Base-by-base conservation (phyloP, 1,140 invertebrate species). In the Olivierus martensii region DNA sequence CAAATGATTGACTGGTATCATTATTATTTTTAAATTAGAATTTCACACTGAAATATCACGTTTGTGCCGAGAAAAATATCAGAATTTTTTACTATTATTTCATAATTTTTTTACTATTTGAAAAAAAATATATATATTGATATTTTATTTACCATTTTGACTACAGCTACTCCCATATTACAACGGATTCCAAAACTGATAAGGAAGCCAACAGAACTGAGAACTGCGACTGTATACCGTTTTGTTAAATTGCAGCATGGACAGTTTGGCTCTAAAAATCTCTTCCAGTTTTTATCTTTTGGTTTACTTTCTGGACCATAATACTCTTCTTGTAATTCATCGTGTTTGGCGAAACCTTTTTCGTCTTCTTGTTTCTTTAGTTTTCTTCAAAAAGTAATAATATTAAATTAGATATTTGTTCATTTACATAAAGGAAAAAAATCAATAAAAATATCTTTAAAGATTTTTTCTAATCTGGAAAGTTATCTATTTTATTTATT, bases 131-230 rank as follows among this genome's bases (percentile, higher is more conserved):
- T n/a, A n/a, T n/a, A n/a, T n/a, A n/a, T n/a, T n/a, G n/a, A n/a
- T n/a, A n/a, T n/a, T 55, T 74, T 63, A 65, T 73, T 74, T 57
- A 71, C 71, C 78, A 79, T 79, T 57, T 79, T 76, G 37, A 95
- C 76, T 65, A 95, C 91, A 14, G 92, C 91, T 66, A 96, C 90
- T 12, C 91, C 88, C 84, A 97, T 87, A 69, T 96, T 97, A 70
- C 87, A 92, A 46, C 93, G 77, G 80, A 93, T 92, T 11, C 88
- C 88, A 64, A 93, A 92, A 62, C 87, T 87, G 63, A 93, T 92
- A 63, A 92, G 77, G 68, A 94, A 94, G 56, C 90, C 87, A 66
- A 91, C 65, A 65, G 86, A 88, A 21, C 84, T 82, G 59, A 92
- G 75, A 49, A 88, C 65, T 21, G 87, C 87, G 43, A 93, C 82